Evolutionary conservation across 1,140 invertebrate species (phyloP), one percentile per base, ranked within the genome.

Genomic region (Drosophila arawakana): DNA sequence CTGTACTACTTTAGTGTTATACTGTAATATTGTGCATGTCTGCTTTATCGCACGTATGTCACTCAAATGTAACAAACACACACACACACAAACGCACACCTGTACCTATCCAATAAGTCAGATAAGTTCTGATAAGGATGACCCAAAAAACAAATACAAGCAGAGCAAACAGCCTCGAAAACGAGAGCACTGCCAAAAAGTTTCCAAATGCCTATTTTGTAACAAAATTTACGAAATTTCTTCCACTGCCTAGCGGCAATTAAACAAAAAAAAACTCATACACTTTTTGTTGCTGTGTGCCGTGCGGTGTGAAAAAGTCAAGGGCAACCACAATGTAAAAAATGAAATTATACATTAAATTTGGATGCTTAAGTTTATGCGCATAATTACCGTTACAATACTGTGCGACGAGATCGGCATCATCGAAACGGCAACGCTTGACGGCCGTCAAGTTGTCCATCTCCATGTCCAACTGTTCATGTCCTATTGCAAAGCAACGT

Each of bases 331-430:
- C 60, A 67, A 30, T 30, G 25, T 30, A 30, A 30, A 70, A 76
- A 61, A 18, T 9, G 65, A 76, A 78, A 63, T 69, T 76, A 72
- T 49, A 54, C 50, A 73, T 65, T 65, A 50, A 46, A 69, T 66
- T 44, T 49, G 11, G 65, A 47, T 73, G 25, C 10, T 54, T 58
- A 39, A 54, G 9, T 49, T 73, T 60, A 61, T 71, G 54, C 60
- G 55, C 71, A 74, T 63, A 79, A 66, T 82, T 80, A 88, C 90
- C 90, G 73, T 91, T 91, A 71, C 82, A 91, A 82, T 90, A 91
- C 72, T 91, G 90, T 41, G 90, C 90, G 21, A 83, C 76, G 44
- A 90, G 60, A 59, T 91, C 90, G 37, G 46, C 78, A 63, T 91
- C 82, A 61, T 91, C 90, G 39, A 76, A 91, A 61, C 90, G 90